Base-by-base conservation (phyloP, 2,797 vertebrate species). In the Lutjanus campechanus region DNA sequence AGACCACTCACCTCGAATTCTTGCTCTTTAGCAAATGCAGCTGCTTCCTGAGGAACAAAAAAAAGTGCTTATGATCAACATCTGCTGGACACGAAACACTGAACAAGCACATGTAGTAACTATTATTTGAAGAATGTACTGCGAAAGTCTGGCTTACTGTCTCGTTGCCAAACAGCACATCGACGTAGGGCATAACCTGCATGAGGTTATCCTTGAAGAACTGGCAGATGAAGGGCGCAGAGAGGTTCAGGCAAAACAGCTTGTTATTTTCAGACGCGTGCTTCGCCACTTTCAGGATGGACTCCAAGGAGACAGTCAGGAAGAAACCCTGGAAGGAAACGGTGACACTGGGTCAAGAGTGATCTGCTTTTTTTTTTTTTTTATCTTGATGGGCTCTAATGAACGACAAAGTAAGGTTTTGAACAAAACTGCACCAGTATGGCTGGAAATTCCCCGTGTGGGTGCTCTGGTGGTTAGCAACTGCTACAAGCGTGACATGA, bases 161-260 rank as follows among this genome's bases (percentile, higher is more conserved):
- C 90, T 99, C 98, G 44, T 99, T 99, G 89, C 98, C 98, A 60
- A 99, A 99, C 60, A 99, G 96, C 82, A 99, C 93, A 11, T 99
- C 98, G 1, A 99, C 97, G 0, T 97, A 98, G 75, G 98, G 98
- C 95, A 99, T 93, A 80, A 98, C 96, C 94, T 99, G 95, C 97
- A 98, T 98, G 92, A 99, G 94, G 20, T 96, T 93, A 51, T 98
- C 97, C 91, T 98, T 99, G 93, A 96, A 99, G 95, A 97, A 97
- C 85, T 99, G 97, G 91, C 97, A 96, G 95, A 99, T 99, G 91
- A 99, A 99, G 4, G 98, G 98, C 25, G 98, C 98, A 0, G 98
- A 99, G 76, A 99, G 95, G 91, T 99, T 99, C 92, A 99, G 90
- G 87, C 95, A 95, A 92, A 99, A 99, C 82, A 97, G 92, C 95